Evolutionary conservation across 2,888 invertebrate species (phyloP), one percentile per base, ranked within the genome.

Genomic region (Stenotaenia linearis): DNA sequence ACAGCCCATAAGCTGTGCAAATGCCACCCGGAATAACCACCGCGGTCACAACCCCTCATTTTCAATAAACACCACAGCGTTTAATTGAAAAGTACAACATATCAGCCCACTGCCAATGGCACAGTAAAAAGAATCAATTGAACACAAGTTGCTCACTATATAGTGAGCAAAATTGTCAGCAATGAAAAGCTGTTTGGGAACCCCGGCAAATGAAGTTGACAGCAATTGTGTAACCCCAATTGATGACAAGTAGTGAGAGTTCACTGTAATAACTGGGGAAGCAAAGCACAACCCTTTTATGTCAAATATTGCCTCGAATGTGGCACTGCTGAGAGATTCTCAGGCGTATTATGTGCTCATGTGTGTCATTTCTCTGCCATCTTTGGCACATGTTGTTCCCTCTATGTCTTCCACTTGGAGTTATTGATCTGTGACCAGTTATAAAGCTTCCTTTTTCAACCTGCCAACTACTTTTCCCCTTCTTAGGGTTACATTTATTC

Each of bases 171-270:
- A 45, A 56, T 56, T 56, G 56, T 3, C 3, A 56, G 18, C 21
- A 10, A 4, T 21, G 18, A 12, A 23, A 23, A 21, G 10, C 56
- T 4, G 56, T 7, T 21, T 56, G 21, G 21, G 56, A 56, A 21
- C 56, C 2, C 12, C 21, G 56, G 56, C 56, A 56, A 56, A 56
- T 56, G 56, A 56, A 56, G 56, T 56, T 56, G 56, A 56, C 56
- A 56, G 56, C 56, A 56, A 56, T 56, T 56, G 56, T 21, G 56
- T 56, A 56, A 56, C 56, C 56, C 23, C 56, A 56, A 56, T 56
- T 56, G 56, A 56, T 56, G 56, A 56, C 56, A 56, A 56, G 56
- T 56, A 21, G 56, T 23, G 56, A 56, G 21, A 56, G 21, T 56
- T 56, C 56, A 56, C 21, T 56, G 56, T 23, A 56, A 56, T 56